phyloP scores from a whole-genome alignment of 2,888 invertebrate species.

The Holacanthella duospinosa region DNA sequence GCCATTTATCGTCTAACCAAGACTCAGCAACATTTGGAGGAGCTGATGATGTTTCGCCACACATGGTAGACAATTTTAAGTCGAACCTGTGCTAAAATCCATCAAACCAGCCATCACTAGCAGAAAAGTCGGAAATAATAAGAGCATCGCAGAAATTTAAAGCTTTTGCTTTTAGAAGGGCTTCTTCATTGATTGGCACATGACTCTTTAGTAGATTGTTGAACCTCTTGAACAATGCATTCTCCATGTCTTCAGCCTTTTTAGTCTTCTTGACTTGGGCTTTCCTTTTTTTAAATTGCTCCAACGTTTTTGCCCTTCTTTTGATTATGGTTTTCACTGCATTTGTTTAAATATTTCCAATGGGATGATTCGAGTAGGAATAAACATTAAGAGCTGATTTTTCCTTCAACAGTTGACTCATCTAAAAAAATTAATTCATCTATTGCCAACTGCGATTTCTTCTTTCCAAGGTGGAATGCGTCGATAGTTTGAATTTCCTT shows the following conservation, averaged over 20 bases:
- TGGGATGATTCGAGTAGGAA: too few relatives aligned
- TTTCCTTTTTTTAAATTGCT: background rate
- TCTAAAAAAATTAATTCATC: too few relatives aligned
- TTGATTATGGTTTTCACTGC: background rate
- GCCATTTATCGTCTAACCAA: background rate
- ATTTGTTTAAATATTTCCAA: too few relatives aligned
- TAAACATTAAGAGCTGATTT: too few relatives aligned
- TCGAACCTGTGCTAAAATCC: background rate
- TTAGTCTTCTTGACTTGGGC: background rate
- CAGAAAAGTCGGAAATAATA: background rate
- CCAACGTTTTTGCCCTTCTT: background rate
- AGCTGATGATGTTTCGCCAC: background rate
- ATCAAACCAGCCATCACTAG: background rate
- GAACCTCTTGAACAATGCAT: background rate
- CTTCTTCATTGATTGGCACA: background rate
- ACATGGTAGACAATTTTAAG: background rate
- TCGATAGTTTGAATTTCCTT: too few relatives aligned
- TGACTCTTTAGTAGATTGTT: background rate
- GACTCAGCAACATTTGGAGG: background rate
- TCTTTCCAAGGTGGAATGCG: too few relatives aligned
- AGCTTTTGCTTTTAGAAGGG: background rate
- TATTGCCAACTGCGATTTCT: too few relatives aligned
- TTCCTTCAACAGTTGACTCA: too few relatives aligned
- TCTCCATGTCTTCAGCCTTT: background rate
- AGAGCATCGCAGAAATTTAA: background rate